A percentile compares a stretch with the other conserved stretches of the same genome.
phyloP scores from a whole-genome alignment of 2,797 vertebrate species.

The Crax fasciolata region DNA sequence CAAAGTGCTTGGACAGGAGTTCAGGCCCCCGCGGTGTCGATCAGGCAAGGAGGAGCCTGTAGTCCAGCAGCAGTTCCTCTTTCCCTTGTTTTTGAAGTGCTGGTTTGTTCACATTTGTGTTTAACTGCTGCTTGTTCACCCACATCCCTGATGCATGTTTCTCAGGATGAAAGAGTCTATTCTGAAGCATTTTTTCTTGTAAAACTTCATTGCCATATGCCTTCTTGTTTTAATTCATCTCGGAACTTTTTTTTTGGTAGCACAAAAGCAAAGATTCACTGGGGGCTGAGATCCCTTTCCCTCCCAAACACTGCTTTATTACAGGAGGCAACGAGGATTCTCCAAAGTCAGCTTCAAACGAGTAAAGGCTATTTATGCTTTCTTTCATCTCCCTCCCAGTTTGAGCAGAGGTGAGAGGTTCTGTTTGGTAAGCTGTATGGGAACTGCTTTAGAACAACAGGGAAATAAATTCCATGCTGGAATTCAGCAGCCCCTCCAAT shows the following conservation, averaged over 20 bases:
- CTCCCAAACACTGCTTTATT: neutral
- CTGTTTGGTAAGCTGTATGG: neutral
- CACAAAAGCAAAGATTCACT: neutral
- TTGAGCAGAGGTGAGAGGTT: neutral
- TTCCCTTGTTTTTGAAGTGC: neutral
- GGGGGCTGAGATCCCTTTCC: neutral
- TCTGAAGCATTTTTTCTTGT: accelerated
- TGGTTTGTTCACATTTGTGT: neutral
- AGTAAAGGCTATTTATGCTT: neutral
- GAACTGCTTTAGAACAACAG: neutral
- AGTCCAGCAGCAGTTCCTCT: neutral
- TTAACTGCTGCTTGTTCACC: neutral
- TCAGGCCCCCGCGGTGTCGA: neutral
- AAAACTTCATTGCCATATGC: neutral
- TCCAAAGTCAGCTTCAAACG: neutral
- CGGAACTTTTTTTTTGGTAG: neutral
- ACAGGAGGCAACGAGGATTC: neutral
- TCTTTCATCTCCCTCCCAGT: neutral
- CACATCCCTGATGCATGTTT: neutral
- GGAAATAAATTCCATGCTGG: constrained; percentile 7
- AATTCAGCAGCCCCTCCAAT: constrained; percentile 47
- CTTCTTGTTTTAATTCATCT: neutral
- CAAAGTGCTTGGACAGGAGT: neutral
- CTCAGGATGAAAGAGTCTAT: neutral
- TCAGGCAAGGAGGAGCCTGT: neutral